Base-by-base conservation (phyloP, 2,797 vertebrate genomes). In the Sebastes vulpes region DNA sequence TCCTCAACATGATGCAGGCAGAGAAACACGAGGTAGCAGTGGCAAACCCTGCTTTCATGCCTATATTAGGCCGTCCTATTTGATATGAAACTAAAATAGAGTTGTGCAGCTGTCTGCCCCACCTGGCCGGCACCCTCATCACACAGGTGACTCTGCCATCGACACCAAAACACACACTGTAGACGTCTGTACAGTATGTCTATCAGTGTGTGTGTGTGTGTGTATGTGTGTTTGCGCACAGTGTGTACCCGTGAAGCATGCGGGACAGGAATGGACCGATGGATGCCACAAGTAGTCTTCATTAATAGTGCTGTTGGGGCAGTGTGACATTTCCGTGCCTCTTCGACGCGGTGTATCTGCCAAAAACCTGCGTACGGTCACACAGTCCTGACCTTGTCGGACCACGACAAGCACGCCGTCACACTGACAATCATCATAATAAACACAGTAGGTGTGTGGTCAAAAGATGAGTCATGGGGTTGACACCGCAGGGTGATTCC, bases 71-170 rank as follows among this genome's bases (percentile, higher is more conserved):
- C 42, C 2, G 9, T 75, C 78, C 83, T 82, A 60, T 75, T 93
- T 88, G 53, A 91, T 90, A 88, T 88, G 68, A 83, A 89, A 85
- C 90, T 63, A 83, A 93, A 91, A 94, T 93, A 94, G 91, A 90
- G 52, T 18, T 3, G 1, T 18, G 74, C 94, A 95, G 92, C 94
- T 92, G 92, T 89, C 90, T 73, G 38, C 35, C 42, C 77, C 84
- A 94, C 92, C 91, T 93, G 84, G 54, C 60, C 63, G 21, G 54
- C 71, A 75, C 52, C 77, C 79, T 76, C 84, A 75, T 1, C 60
- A 68, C 81, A 79, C 89, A 94, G 93, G 92, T 94, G 93, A 92
- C 93, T 84, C 42, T 75, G 83, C 66, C 57, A 78, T 91, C 77
- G 72, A 83, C 76, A 84, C 66, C 65, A 69, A 6, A 79, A 68